Percentiles rank a stretch among this genome's conserved stretches.
These are phyloP conservation scores for Phengaris arion DNA, from an alignment of 2,888 invertebrate genomes.

Conservation along the genomic window DNA sequence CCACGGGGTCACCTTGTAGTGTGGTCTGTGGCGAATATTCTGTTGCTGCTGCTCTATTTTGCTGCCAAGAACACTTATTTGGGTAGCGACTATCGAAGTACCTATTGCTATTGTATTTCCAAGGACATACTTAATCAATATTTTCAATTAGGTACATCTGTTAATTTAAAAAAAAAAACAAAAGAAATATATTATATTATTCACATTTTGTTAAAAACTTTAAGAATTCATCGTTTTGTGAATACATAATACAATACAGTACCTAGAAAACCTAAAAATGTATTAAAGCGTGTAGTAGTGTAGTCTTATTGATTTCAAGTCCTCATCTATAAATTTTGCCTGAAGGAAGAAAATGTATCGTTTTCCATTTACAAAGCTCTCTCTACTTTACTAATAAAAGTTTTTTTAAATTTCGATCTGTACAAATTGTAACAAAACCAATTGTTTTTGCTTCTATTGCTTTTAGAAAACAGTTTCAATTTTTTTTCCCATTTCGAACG, in stretches of 20 bases:
- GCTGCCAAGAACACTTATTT: neutral
- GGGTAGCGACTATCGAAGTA: too few species aligned
- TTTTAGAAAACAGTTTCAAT: conserved; percentile 1
- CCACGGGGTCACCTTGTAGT: neutral
- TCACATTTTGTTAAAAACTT: neutral
- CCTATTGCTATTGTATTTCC: too few species aligned
- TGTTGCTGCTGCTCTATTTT: neutral
- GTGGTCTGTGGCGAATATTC: neutral
- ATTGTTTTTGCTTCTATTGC: neutral
- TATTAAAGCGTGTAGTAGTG: neutral
- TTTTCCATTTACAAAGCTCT: conserved; percentile 9
- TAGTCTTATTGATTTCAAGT: neutral
- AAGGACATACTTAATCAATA: too few species aligned
- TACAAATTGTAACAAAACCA: conserved; percentile 12
- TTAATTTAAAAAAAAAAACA: neutral
- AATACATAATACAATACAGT: neutral
- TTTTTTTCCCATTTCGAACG: neutral
- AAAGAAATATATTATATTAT: too few species aligned
- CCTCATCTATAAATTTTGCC: neutral
- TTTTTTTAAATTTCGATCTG: conserved; percentile 2
- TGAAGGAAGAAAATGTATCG: conserved; percentile 2
- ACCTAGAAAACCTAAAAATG: neutral
- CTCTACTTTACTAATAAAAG: conserved; percentile 13
- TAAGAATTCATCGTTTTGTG: neutral
- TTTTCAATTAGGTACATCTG: too few species aligned